These are phyloP conservation scores for Strongylocentrotus purpuratus DNA, from an alignment of 35 echinoderm and acorn worm genomes.

Conservation along the genomic window DNA sequence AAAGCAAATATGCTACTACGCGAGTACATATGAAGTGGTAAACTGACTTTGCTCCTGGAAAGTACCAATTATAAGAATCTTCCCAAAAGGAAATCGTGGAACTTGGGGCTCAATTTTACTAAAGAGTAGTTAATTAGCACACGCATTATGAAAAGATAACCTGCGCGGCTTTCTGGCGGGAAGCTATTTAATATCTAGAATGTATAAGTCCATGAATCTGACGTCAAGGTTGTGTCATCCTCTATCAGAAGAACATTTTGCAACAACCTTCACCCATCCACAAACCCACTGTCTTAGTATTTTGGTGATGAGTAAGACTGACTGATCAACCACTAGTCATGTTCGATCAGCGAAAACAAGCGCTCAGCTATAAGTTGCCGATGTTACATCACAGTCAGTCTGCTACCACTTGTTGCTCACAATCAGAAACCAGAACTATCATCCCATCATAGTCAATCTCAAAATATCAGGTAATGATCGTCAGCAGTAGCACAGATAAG, in stretches of 20 bases:
- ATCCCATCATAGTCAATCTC: too few species aligned
- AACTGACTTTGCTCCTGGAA: not conserved
- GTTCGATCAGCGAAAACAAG: not conserved
- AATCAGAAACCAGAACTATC: too few species aligned
- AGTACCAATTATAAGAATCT: not conserved
- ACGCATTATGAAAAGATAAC: not conserved
- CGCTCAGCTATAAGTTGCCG: not conserved
- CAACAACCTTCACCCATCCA: not conserved
- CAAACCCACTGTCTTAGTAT: not conserved
- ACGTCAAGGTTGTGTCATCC: not conserved
- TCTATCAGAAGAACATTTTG: not conserved
- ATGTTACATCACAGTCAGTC: not conserved
- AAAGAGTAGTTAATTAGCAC: not conserved
- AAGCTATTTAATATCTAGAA: not conserved
- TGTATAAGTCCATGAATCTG: not conserved
- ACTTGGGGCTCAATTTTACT: not conserved
- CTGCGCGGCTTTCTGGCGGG: not conserved
- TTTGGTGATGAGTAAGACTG: not conserved
- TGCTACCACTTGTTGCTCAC: not conserved
- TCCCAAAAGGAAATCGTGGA: not conserved
- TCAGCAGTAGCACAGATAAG: too few species aligned
- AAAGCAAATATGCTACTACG: not conserved
- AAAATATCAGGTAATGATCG: too few species aligned
- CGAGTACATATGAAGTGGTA: not conserved
- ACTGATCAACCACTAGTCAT: slow-evolving; percentile 9